Conservation (phyloP, 2,113 vertebrate genomes). For the Podilymbus podiceps region DNA sequence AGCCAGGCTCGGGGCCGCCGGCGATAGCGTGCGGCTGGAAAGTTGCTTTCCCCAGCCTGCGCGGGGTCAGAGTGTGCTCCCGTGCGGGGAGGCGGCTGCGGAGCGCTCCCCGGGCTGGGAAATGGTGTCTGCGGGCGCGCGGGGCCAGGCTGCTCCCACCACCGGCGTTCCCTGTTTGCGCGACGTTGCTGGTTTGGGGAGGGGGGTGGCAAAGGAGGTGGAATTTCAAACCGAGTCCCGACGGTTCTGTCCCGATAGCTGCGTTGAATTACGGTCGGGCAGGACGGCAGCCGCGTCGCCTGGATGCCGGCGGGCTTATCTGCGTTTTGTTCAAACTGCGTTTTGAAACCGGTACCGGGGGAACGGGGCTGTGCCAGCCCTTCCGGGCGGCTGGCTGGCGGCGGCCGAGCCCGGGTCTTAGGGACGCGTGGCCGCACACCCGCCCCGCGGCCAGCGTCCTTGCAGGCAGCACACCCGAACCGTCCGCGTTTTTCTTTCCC, state of each 20-base stretch:
- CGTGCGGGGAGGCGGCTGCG: background rate
- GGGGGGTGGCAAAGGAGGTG: background rate
- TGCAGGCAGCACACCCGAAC: background rate
- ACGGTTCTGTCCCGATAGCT: background rate
- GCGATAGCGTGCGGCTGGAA: background rate
- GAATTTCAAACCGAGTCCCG: background rate
- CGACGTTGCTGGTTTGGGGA: background rate
- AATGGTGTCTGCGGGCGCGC: rapidly evolving
- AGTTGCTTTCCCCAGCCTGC: background rate
- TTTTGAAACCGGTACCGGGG: background rate
- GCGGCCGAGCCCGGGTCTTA: rapidly evolving
- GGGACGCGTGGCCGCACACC: background rate
- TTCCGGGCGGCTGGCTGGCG: rapidly evolving
- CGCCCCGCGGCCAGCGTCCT: rapidly evolving
- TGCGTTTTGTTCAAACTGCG: too few relatives aligned
- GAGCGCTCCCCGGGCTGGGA: background rate
- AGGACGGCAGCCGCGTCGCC: background rate
- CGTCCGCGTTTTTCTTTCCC: background rate
- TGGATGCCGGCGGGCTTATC: background rate
- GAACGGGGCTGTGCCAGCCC: background rate
- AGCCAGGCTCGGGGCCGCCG: background rate
- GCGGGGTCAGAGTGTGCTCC: background rate
- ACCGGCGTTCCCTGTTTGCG: rapidly evolving
- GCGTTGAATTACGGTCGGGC: background rate
- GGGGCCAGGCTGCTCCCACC: background rate